phyloP scores from a whole-genome alignment of 2,888 invertebrate species.

The Sinelater perroti region DNA sequence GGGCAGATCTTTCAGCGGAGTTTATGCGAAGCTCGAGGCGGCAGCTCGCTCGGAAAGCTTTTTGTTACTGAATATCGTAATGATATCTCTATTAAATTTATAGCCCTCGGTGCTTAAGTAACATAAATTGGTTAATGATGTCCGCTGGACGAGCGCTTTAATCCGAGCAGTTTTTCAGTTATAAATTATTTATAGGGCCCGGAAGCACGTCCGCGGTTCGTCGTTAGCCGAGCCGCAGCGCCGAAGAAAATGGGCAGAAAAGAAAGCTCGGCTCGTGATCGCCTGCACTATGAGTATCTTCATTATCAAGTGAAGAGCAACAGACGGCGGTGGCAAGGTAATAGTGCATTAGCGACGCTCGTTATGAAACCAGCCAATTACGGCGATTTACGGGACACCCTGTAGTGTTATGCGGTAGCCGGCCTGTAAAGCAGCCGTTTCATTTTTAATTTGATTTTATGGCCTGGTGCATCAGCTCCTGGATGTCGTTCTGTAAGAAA shows the following conservation, averaged over 20 bases:
- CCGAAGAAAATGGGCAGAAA: slow-evolving; percentile 8
- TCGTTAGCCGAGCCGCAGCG: slow-evolving; percentile 1
- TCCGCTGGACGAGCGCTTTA: slow-evolving; percentile 8
- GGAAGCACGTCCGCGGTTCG: neutral
- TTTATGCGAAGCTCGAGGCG: neutral
- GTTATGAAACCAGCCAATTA: slow-evolving; percentile 44
- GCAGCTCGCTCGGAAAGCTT: slow-evolving; percentile 2
- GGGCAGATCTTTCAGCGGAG: slow-evolving; percentile 11
- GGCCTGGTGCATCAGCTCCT: no score
- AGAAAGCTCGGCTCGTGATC: slow-evolving; percentile 23
- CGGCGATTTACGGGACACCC: slow-evolving; percentile 44
- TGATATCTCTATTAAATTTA: slow-evolving; percentile 18
- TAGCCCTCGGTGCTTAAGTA: neutral
- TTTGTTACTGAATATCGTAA: slow-evolving; percentile 9
- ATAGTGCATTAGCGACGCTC: slow-evolving; percentile 42
- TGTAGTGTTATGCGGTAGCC: slow-evolving; percentile 38
- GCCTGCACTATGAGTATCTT: slow-evolving; percentile 33
- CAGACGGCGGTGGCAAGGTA: slow-evolving; percentile 41
- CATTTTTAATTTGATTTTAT: slow-evolving; percentile 31
- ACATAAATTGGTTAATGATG: slow-evolving; percentile 16
- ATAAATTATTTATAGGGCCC: slow-evolving; percentile 4
- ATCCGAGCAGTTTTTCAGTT: slow-evolving; percentile 6
- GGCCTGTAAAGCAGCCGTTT: slow-evolving; percentile 31
- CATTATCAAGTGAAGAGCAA: slow-evolving; percentile 36
- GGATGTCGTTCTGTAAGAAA: no score